Conservation (phyloP, 1,140 invertebrate genomes). For the Ceratosolen fusciceps region DNA sequence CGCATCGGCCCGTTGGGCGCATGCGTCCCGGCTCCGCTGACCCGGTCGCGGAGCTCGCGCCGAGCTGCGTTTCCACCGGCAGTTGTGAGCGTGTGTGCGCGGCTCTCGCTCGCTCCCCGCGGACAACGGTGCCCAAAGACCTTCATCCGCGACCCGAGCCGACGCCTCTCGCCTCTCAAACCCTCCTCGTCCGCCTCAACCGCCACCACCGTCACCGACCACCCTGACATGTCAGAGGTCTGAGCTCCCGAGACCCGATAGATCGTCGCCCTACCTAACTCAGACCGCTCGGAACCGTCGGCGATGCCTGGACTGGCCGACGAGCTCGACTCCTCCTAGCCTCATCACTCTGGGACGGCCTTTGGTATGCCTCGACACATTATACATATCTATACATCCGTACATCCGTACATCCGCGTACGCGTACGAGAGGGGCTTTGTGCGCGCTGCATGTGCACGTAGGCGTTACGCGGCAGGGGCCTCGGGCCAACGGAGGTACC, state of each 20-base stretch:
- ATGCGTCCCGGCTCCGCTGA: neutral
- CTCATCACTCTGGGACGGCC: neutral
- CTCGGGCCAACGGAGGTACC: too few species aligned
- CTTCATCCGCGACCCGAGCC: neutral
- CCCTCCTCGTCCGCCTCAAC: neutral
- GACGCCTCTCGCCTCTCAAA: neutral
- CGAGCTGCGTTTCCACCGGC: neutral
- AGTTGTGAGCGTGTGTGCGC: neutral
- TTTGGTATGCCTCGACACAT: too few species aligned
- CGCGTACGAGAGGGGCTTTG: conserved; percentile 52
- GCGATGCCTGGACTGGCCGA: too few species aligned
- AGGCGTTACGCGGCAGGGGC: too few species aligned
- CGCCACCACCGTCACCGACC: too few species aligned
- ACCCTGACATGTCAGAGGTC: too few species aligned
- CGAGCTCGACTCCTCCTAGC: neutral
- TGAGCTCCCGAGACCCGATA: too few species aligned
- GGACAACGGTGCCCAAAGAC: neutral
- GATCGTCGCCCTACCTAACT: too few species aligned
- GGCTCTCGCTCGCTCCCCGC: neutral
- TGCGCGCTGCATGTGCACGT: neutral
- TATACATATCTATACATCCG: conserved; percentile 6
- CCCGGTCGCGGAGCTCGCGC: neutral
- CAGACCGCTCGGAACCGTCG: too few species aligned
- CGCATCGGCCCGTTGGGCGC: neutral
- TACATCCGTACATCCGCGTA: neutral